A percentile compares a stretch with the other conserved stretches of the same genome.
phyloP scores from a whole-genome alignment of 2,113 vertebrate species.

The Mystacornis crossleyi region DNA sequence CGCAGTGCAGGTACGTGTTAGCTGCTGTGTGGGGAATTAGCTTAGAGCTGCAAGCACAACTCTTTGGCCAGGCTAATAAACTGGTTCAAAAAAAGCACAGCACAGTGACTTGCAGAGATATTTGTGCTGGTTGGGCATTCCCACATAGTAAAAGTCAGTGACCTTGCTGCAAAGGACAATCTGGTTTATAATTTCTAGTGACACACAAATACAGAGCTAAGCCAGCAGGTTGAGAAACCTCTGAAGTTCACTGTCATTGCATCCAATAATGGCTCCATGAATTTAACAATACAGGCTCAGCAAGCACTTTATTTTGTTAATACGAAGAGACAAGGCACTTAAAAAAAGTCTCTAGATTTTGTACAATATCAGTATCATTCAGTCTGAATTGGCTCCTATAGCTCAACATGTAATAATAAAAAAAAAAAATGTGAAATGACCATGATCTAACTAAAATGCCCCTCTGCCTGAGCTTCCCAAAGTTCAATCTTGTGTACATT shows the following conservation, averaged over 20 bases:
- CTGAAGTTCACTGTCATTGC: background rate
- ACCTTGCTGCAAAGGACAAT: background rate
- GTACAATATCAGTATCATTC: background rate
- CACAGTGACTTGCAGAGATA: background rate
- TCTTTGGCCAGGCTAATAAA: background rate
- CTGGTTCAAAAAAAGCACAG: background rate
- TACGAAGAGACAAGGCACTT: background rate
- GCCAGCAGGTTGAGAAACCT: background rate
- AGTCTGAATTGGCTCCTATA: background rate
- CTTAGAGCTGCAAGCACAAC: background rate
- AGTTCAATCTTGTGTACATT: background rate
- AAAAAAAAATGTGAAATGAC: background rate
- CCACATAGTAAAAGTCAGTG: background rate
- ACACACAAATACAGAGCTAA: background rate
- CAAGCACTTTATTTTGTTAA: background rate
- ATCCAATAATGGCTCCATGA: background rate
- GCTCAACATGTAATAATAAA: background rate
- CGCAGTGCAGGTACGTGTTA: background rate
- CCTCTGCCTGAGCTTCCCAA: background rate
- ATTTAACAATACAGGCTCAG: background rate
- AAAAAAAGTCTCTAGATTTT: background rate
- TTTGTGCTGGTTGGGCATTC: background rate
- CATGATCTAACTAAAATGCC: background rate
- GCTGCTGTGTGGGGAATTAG: rapidly evolving
- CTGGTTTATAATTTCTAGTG: background rate